Base-by-base conservation (phyloP, 2,797 vertebrate species). In the Enteromius mattozi region DNA sequence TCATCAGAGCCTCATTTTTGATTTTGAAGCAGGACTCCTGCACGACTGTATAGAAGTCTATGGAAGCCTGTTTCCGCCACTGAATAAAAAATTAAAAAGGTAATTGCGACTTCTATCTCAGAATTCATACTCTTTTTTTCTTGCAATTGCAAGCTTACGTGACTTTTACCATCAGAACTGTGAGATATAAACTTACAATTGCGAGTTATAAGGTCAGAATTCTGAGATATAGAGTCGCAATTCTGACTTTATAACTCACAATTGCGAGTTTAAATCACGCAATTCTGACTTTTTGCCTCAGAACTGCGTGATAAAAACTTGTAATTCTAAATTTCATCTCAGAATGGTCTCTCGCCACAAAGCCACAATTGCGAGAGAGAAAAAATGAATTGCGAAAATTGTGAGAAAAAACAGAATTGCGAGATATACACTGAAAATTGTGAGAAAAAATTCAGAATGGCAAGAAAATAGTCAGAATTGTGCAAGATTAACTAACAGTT, bases 1-100 rank as follows among this genome's bases (percentile, higher is more conserved):
- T 40, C 4, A 51, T 8, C 70, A 10, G 69, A 40, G 56, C 65
- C 68, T 37, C 84, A n/a, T 72, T 75, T 75, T 35, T n/a, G 17
- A 33, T 51, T 75, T 54, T 6, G 17, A 35, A 35, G 49, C 27
- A 59, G 27, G 75, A 72, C 42, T 81, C 78, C 47, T 17, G 71
- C 42, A 33, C 10, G 27, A 75, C 59, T 65, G 30, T 33, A 14
- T 47, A 47, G 42, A 45, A 47, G 45, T 16, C 45, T 14, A 33
- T 65, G 16, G 16, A 65, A 65, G 63, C 13, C 14, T 7, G 63
- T 33, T 65, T 65, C 63, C 14, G 4, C 30, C 61, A 17, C 27
- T 65, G 63, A 65, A 65, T 3, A 33, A 6, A 65, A 33, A 19
- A 17, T 1, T 1, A 17, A 16, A 63, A 30, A 16, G 14, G 13